Evolutionary conservation across 2,113 vertebrate species (phyloP).

Genomic region (Corythornis cristatus): DNA sequence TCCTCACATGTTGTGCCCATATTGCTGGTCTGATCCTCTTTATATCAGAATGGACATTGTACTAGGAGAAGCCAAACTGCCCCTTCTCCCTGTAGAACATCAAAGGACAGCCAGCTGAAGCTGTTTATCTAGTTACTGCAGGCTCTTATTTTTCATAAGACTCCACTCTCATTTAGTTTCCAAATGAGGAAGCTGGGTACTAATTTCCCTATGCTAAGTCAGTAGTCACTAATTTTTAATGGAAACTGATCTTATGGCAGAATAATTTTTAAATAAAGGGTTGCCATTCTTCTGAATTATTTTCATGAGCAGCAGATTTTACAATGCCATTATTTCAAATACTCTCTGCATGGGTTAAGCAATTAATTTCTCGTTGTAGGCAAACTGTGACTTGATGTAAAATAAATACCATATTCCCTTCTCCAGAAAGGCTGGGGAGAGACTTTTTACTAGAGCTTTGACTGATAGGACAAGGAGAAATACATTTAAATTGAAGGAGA

Average conservation of each 20-base stretch:
- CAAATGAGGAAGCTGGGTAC: not conserved
- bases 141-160: not conserved
- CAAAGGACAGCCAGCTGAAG: not conserved
- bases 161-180: not conserved
- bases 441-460: too few relatives aligned
- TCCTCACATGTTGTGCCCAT: not conserved
- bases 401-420: not conserved
- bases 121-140: not conserved
- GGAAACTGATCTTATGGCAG: not conserved
- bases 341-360: not conserved
- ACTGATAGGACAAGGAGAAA: too few relatives aligned
- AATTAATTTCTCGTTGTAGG: not conserved
- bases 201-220: not conserved
- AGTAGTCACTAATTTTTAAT: not conserved
- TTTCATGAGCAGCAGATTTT: not conserved
- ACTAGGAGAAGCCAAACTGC: not conserved
- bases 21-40: not conserved
- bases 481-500: too few relatives aligned
- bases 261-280: not conserved
- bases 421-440: too few relatives aligned
- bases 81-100: not conserved
- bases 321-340: not conserved
- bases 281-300: not conserved
- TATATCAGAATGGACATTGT: fast-evolving
- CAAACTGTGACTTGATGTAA: not conserved